These are phyloP conservation scores for Timandra comae DNA, from an alignment of 2,888 invertebrate genomes.

Conservation along the genomic window DNA sequence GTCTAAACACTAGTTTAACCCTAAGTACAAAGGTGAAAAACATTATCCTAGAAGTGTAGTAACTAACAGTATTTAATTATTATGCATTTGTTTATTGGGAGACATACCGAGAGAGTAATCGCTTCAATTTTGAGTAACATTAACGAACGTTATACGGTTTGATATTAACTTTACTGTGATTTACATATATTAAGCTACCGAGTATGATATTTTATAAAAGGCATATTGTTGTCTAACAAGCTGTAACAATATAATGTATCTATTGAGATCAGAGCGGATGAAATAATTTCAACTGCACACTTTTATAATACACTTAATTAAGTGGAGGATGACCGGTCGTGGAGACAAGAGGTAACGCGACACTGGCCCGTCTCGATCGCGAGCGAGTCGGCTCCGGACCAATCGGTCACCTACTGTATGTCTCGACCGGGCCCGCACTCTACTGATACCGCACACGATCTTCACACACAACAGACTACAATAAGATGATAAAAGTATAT, in stretches of 20 bases:
- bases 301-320: background rate
- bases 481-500: slow-evolving; percentile 19
- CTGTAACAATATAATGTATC: slow-evolving; percentile 24
- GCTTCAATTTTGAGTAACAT: slow-evolving; percentile 17
- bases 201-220: slow-evolving; percentile 26
- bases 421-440: too few species aligned
- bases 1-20: slow-evolving; percentile 42
- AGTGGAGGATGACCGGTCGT: too few species aligned
- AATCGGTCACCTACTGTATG: too few species aligned
- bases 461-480: slow-evolving; percentile 7
- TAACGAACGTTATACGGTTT: slow-evolving; percentile 19
- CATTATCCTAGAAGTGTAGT: slow-evolving; percentile 40
- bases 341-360: too few species aligned
- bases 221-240: slow-evolving; percentile 30
- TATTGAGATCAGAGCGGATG: slow-evolving; percentile 26
- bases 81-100: slow-evolving; percentile 36
- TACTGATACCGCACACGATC: background rate
- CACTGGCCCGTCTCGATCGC: too few species aligned
- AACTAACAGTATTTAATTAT: slow-evolving; percentile 35
- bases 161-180: slow-evolving; percentile 16
- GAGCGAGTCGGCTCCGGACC: too few species aligned
- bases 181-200: slow-evolving; percentile 22
- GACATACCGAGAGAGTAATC: slow-evolving; percentile 30
- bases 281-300: slow-evolving; percentile 18
- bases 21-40: slow-evolving; percentile 62